phyloP scores from a whole-genome alignment of 1,140 invertebrate species.

The Triops cancriformis region DNA sequence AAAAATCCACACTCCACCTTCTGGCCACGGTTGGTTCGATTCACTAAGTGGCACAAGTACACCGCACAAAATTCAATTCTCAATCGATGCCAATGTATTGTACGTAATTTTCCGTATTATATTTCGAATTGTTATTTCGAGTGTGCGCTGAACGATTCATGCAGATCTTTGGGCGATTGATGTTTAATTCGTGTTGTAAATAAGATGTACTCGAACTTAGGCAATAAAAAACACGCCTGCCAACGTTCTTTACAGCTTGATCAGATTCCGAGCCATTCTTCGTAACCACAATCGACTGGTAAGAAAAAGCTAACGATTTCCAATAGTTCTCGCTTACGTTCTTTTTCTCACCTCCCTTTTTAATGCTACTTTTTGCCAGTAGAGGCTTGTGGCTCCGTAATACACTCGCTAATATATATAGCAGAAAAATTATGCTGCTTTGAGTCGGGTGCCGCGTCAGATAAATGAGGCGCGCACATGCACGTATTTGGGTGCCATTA shows the following conservation, averaged over 20 bases:
- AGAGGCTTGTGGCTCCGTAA: background rate
- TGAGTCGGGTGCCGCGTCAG: background rate
- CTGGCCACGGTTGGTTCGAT: too few species aligned
- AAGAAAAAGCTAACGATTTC: background rate
- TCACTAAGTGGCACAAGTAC: too few species aligned
- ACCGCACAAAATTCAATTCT: too few species aligned
- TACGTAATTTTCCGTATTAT: too few species aligned
- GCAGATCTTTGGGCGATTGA: too few species aligned
- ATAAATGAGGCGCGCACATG: conserved; percentile 3
- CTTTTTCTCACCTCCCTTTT: background rate
- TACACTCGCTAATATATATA: background rate
- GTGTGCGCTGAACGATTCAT: too few species aligned
- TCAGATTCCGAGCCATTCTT: background rate
- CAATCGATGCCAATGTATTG: too few species aligned
- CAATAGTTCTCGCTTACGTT: background rate
- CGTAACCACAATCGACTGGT: background rate
- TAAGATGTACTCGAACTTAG: background rate
- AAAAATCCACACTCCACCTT: too few species aligned
- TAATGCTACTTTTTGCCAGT: background rate
- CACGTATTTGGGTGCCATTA: background rate
- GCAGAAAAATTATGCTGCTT: background rate
- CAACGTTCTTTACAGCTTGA: background rate
- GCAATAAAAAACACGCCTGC: background rate
- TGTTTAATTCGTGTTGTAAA: too few species aligned
- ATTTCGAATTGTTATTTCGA: too few species aligned